Conservation (phyloP, 2,113 vertebrate genomes). For the Hemiscyllium ocellatum region DNA sequence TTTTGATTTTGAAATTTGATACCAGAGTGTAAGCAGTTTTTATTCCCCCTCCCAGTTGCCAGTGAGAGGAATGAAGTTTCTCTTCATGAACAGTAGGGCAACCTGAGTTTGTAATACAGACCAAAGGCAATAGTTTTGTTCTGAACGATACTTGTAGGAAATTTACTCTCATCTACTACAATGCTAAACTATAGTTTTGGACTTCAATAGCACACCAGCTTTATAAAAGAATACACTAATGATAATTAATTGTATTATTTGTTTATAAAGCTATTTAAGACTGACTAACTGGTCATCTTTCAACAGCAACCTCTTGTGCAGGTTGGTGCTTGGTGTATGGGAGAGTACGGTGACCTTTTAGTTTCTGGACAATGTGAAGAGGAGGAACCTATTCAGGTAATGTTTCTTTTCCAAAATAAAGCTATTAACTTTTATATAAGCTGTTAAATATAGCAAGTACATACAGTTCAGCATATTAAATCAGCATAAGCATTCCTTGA, state of each 20-base stretch:
- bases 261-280: neutral
- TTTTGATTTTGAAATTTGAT: neutral
- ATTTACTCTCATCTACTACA: neutral
- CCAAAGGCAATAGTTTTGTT: neutral
- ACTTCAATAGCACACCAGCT: neutral
- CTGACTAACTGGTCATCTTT: slow-evolving; percentile 41
- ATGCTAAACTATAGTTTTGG: neutral
- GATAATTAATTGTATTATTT: neutral
- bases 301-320: slow-evolving; percentile 90
- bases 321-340: slow-evolving; percentile 97
- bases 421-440: neutral
- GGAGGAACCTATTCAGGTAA: slow-evolving; percentile 95
- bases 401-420: neutral
- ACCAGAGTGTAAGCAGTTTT: neutral
- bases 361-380: slow-evolving; percentile 96
- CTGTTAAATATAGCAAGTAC: neutral
- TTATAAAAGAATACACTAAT: neutral
- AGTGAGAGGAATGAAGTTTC: neutral
- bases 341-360: slow-evolving; percentile 94
- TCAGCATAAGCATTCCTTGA: neutral
- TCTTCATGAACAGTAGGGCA: no score
- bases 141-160: neutral
- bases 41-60: neutral
- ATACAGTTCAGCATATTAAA: neutral
- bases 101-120: neutral